Evolutionary conservation across 2,888 invertebrate species (phyloP).

Genomic region (Liposcelis brunnea): DNA sequence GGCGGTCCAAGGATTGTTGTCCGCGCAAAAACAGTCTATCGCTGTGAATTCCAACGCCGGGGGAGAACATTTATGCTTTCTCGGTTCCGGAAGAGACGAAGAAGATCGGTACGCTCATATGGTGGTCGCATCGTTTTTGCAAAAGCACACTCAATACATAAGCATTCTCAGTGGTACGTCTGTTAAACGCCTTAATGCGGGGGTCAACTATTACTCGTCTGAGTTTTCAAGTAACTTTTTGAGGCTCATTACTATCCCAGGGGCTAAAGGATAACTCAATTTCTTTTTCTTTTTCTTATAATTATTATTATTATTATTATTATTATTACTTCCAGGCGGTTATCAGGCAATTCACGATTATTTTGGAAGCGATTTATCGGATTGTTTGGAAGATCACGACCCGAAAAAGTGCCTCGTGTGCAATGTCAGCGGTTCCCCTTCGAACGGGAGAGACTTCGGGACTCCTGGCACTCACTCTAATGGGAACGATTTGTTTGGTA

Average conservation of each 20-base stretch:
- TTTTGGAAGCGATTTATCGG: conserved; percentile 61
- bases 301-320: too few relatives aligned
- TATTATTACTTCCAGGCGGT: too few relatives aligned
- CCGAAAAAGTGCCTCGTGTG: conserved; percentile 66
- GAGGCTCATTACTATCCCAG: too few relatives aligned
- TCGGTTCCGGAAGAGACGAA: conserved; percentile 84
- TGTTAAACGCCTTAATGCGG: conserved; percentile 42
- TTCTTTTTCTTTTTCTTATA: too few relatives aligned
- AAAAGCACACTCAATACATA: conserved; percentile 82
- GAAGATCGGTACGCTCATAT: conserved; percentile 94
- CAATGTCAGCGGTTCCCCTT: conserved; percentile 19
- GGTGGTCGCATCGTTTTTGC: conserved; percentile 94
- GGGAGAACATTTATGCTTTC: conserved; percentile 76
- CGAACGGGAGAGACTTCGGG: conserved; percentile 12
- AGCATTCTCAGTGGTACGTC: conserved; percentile 82
- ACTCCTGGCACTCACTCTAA: conserved; percentile 16
- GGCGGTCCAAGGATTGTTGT: conserved; percentile 79
- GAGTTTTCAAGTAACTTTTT: too few relatives aligned
- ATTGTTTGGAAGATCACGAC: conserved; percentile 73
- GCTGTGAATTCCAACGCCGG: conserved; percentile 74
- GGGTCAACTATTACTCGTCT: too few relatives aligned
- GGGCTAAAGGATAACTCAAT: too few relatives aligned
- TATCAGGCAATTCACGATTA: conserved; percentile 54
- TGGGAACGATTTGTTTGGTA: conserved; percentile 50
- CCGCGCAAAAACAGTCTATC: conserved; percentile 74